Percentiles rank a stretch among this genome's conserved stretches.
These are phyloP conservation scores for Xestia ashworthii DNA, from an alignment of 2,888 invertebrate genomes.

Conservation along the genomic window DNA sequence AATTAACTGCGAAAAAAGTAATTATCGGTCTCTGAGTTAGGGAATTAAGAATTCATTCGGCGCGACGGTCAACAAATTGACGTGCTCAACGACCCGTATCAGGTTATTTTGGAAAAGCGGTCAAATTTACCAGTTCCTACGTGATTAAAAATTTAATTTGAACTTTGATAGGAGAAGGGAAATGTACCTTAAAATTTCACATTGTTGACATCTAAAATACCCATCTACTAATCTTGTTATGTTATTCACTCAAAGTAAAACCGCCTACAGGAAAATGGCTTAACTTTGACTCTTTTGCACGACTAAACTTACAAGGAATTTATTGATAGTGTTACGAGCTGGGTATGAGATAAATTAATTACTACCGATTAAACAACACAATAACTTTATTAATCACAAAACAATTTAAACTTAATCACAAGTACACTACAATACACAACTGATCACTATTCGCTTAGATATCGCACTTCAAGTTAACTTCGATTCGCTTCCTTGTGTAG, in stretches of 20 bases:
- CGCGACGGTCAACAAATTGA: slow-evolving; percentile 42
- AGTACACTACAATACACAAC: too few relatives aligned
- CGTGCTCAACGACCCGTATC: slow-evolving; percentile 23
- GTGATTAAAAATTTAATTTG: slow-evolving; percentile 29
- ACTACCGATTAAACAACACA: too few relatives aligned
- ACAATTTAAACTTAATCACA: too few relatives aligned
- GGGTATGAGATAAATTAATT: too few relatives aligned
- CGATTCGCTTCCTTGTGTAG: too few relatives aligned
- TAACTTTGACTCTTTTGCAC: not conserved
- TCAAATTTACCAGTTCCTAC: slow-evolving; percentile 3
- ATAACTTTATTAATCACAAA: too few relatives aligned
- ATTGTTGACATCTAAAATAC: not conserved
- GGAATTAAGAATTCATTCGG: slow-evolving; percentile 49
- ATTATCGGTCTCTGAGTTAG: slow-evolving; percentile 38
- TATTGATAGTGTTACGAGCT: too few relatives aligned
- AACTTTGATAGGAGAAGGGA: not conserved
- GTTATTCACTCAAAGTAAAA: not conserved
- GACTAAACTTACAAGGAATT: not conserved
- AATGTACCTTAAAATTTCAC: not conserved
- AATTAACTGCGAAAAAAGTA: slow-evolving; percentile 53
- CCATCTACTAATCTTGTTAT: not conserved
- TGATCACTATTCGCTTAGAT: too few relatives aligned
- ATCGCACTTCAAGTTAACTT: too few relatives aligned
- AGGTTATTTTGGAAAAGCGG: slow-evolving; percentile 36
- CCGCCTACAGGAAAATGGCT: not conserved